Percentiles rank a stretch among this genome's conserved stretches.
phyloP scores from a whole-genome alignment of 2,888 invertebrate species.

The Slavum lentiscoides region DNA sequence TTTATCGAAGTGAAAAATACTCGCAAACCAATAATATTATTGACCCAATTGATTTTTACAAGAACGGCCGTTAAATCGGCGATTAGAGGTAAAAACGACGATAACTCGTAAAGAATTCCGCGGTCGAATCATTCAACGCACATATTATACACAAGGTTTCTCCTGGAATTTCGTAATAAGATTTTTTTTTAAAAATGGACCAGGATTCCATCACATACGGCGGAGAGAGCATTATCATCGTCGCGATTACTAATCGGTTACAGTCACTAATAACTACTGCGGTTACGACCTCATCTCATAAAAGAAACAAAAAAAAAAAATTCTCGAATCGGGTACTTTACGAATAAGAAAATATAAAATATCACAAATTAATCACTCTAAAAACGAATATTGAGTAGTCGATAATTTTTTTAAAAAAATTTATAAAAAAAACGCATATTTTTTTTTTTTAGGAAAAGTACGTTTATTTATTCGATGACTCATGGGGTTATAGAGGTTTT shows the following conservation, averaged over 20 bases:
- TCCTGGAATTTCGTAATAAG: constrained; percentile 33
- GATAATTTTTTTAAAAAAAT: background rate
- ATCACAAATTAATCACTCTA: constrained; percentile 2
- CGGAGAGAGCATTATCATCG: background rate
- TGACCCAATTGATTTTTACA: constrained; percentile 35
- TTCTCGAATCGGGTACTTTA: too few relatives aligned
- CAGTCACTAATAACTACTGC: background rate
- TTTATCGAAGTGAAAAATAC: background rate
- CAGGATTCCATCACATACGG: constrained; percentile 33
- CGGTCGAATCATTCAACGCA: constrained; percentile 20
- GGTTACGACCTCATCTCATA: background rate
- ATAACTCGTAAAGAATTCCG: constrained; percentile 40
- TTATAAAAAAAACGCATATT: constrained; percentile 25
- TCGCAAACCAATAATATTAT: background rate
- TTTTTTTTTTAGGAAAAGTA: constrained; percentile 31
- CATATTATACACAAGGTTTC: constrained; percentile 27
- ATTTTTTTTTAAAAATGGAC: constrained; percentile 27
- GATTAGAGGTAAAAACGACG: constrained; percentile 27
- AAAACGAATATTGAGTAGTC: background rate
- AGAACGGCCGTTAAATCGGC: constrained; percentile 37
- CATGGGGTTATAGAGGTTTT: constrained; percentile 14
- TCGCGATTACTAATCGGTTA: constrained; percentile 42
- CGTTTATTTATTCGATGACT: constrained; percentile 19
- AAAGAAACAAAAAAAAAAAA: too few relatives aligned
- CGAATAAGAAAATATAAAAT: background rate